Base-by-base conservation (phyloP, 2,888 invertebrate genomes). In the Thysanoteuthis rhombus region DNA sequence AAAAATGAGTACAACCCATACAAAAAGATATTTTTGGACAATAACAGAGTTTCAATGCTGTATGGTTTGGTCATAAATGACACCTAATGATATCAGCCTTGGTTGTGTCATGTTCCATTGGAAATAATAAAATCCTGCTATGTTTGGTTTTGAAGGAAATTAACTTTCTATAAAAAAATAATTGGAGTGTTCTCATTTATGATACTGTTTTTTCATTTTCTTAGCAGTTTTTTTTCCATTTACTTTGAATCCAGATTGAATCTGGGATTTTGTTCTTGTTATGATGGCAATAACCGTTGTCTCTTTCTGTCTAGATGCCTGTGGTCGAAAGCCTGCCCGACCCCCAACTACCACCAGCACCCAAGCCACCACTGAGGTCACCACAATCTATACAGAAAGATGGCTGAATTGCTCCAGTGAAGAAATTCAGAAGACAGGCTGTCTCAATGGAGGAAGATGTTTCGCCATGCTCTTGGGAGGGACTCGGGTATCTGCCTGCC, bases 381-480 rank as follows among this genome's bases (percentile, higher is more conserved):
- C 91, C 91, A 91, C 91, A 39, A 39, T 42, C 39, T 91, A 40
- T n/a, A 91, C 39, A 40, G 32, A 39, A 32, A 32, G 25, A 91
- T 42, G 40, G 39, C 36, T 91, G 40, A 91, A 91, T 42, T 91
- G 91, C 22, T 32, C 91, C 1, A 42, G 19, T 39, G 91, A 91
- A n/a, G 40, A 91, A 91, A 91, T 91, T 91, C 42, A 39, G 42
- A 40, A 42, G 39, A 91, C 91, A 91, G 39, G 40, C 32, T 91
- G 91, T 91, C 91, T 91, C 39, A 91, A 91, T 91, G 91, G 91
- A 39, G 91, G 91, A 39, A 42, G 28, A 4, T 91, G 91, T 39
- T 91, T 91, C 40, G 39, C 91, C 42, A 91, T 91, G 91, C 39
- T 91, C 40, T 42, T 91, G 32, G 91, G 91, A 40, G 91, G 91